Evolutionary conservation across 2,797 vertebrate genomes (phyloP).

Genomic region (Rousettus madagascariensis): DNA sequence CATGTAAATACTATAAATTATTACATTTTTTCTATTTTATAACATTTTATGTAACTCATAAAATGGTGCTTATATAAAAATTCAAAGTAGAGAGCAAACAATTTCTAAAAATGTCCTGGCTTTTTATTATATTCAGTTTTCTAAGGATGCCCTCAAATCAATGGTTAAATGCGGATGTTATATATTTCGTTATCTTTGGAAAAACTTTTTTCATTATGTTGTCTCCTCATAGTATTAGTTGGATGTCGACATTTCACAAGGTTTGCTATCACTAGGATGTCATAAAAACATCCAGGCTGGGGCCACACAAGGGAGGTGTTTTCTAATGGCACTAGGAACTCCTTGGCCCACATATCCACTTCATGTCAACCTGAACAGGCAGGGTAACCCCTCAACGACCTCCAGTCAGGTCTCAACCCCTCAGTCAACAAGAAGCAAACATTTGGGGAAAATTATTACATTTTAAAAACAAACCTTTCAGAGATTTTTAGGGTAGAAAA

Average conservation of each 20-base stretch:
- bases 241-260: slow-evolving; percentile 77
- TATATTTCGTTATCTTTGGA: slow-evolving; percentile 84
- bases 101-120: slow-evolving; percentile 77
- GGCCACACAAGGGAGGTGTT: slow-evolving; percentile 50
- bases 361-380: not conserved
- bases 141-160: slow-evolving; percentile 77
- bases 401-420: not conserved
- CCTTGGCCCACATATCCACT: not conserved
- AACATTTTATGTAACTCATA: slow-evolving; percentile 77
- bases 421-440: not conserved
- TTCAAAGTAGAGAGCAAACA: slow-evolving; percentile 81
- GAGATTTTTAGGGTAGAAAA: not conserved
- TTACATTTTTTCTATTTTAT: slow-evolving; percentile 69
- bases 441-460: not conserved
- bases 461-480: slow-evolving; percentile 29
- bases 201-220: slow-evolving; percentile 77
- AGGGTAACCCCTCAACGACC: not conserved
- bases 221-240: slow-evolving; percentile 77
- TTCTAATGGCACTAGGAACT: not conserved
- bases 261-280: slow-evolving; percentile 79
- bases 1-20: not conserved
- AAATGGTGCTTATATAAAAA: slow-evolving; percentile 81
- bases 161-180: slow-evolving; percentile 77
- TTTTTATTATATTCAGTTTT: slow-evolving; percentile 82
- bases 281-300: slow-evolving; percentile 78